Conservation (phyloP, 2,888 invertebrate genomes). For the Anaspis maculata region DNA sequence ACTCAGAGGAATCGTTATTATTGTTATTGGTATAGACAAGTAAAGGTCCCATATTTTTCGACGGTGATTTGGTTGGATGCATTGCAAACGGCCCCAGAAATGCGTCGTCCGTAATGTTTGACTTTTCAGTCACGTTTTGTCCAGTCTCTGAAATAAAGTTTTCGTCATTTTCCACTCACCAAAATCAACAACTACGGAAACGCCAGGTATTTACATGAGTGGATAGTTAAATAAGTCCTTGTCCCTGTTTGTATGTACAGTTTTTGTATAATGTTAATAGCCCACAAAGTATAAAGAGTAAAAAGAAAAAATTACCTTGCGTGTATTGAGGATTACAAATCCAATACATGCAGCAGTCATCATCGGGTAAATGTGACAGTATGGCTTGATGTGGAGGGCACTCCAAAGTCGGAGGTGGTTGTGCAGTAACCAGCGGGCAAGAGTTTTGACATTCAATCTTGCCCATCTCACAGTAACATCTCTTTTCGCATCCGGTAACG, state of each 20-base stretch:
- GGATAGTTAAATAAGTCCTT: slow-evolving; percentile 18
- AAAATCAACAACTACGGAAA: slow-evolving; percentile 8
- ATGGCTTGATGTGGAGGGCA: slow-evolving; percentile 63
- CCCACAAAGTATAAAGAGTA: slow-evolving; percentile 15
- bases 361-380: slow-evolving; percentile 59
- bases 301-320: slow-evolving; percentile 8
- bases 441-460: slow-evolving; percentile 76
- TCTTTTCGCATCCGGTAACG: slow-evolving; percentile 75
- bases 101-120: slow-evolving; percentile 17
- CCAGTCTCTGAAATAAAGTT: slow-evolving; percentile 28
- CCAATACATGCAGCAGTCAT: slow-evolving; percentile 84
- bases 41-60: slow-evolving; percentile 37
- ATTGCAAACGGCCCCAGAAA: slow-evolving; percentile 17
- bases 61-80: slow-evolving; percentile 26
- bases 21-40: slow-evolving; percentile 33
- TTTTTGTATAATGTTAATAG: slow-evolving; percentile 11
- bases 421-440: slow-evolving; percentile 67
- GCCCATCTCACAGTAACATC: slow-evolving; percentile 83
- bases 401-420: slow-evolving; percentile 65
- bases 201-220: slow-evolving; percentile 14
- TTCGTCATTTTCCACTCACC: slow-evolving; percentile 16
- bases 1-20: slow-evolving; percentile 13
- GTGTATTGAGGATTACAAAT: slow-evolving; percentile 42
- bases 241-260: no score
- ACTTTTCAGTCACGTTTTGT: no score